Conservation (phyloP, 2,888 invertebrate genomes). For the Orgyia antiqua region DNA sequence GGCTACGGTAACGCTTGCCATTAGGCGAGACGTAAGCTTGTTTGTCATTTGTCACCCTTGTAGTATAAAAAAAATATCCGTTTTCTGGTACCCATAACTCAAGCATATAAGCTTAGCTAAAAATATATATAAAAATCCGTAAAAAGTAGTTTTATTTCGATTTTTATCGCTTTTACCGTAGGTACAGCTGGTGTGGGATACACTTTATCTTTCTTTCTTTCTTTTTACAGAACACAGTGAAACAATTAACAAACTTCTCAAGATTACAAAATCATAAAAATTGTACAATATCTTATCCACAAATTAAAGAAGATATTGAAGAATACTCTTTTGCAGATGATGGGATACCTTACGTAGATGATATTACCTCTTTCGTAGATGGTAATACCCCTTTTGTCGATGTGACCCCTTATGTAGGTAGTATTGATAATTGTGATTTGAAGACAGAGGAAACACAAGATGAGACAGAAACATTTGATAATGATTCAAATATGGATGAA, state of each 20-base stretch:
- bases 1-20: too few species aligned
- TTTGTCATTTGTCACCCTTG: too few species aligned
- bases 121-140: too few species aligned
- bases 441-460: constrained; percentile 25
- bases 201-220: too few species aligned
- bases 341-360: neutral
- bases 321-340: neutral
- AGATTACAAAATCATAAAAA: constrained; percentile 1
- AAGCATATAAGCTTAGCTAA: too few species aligned
- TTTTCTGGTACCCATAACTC: too few species aligned
- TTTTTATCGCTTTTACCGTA: too few species aligned
- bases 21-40: too few species aligned
- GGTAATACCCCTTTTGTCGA: neutral
- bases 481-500: constrained; percentile 27
- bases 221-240: constrained; percentile 11
- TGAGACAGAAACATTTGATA: constrained; percentile 50
- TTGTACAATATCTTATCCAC: neutral
- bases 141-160: too few species aligned
- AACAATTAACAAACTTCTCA: constrained; percentile 1
- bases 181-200: too few species aligned
- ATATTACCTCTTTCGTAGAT: neutral
- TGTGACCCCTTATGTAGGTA: neutral
- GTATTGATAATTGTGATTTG: too few species aligned
- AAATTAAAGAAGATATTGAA: constrained; percentile 12
- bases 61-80: too few species aligned